Percentiles rank a stretch among this genome's conserved stretches.
Conservation (phyloP, 2,113 vertebrate genomes). For the Albula goreensis region DNA sequence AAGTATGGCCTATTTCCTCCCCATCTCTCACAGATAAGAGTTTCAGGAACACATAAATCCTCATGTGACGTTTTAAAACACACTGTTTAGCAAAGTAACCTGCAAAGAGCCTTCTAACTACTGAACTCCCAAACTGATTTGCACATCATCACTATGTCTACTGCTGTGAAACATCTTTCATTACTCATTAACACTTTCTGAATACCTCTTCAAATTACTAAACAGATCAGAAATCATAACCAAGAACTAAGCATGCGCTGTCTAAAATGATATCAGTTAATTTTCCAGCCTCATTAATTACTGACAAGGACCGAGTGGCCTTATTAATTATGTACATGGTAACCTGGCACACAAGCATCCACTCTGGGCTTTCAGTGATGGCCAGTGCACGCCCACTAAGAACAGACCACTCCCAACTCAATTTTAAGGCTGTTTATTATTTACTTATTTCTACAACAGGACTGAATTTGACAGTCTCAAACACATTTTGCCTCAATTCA, state of each 20-base stretch:
- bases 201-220: not conserved
- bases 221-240: not conserved
- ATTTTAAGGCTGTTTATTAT: not conserved
- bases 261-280: not conserved
- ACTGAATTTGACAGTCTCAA: not conserved
- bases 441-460: not conserved
- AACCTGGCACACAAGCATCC: constrained; percentile 1
- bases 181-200: not conserved
- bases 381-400: not conserved
- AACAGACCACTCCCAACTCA: not conserved
- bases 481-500: not conserved
- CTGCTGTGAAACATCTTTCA: too few species aligned
- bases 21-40: not conserved
- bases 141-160: not conserved
- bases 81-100: not conserved
- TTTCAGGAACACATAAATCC: not conserved
- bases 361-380: not conserved
- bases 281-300: constrained; percentile 30
- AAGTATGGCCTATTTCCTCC: not conserved
- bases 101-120: not conserved
- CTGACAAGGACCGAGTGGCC: constrained; percentile 10
- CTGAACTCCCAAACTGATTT: not conserved
- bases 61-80: not conserved
- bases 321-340: constrained; percentile 29
- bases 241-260: not conserved